Percentiles rank a stretch among this genome's conserved stretches.
phyloP scores from a whole-genome alignment of 2,888 invertebrate genomes.

The Caenorhabditis sp. region DNA sequence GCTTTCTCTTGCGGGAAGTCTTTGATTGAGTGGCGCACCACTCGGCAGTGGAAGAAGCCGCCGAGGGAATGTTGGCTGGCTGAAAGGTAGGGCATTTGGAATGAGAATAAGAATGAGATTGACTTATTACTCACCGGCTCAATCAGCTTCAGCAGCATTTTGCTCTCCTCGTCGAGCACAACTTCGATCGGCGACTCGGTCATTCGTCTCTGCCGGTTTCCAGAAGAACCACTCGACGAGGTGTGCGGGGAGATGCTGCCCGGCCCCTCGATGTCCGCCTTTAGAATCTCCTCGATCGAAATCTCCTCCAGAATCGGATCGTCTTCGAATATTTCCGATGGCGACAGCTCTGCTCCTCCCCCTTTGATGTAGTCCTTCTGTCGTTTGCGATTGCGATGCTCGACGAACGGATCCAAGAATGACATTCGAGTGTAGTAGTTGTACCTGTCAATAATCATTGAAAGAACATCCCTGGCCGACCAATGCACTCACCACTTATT shows the following conservation, averaged over 20 bases:
- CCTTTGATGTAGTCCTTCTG: constrained; percentile 16
- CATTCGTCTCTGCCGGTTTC: background rate
- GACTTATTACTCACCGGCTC: too few species aligned
- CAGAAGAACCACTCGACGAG: constrained; percentile 29
- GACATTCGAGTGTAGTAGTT: constrained; percentile 61
- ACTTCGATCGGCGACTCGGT: constrained; percentile 3
- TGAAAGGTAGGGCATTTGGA: too few species aligned
- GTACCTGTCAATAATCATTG: constrained; percentile 43
- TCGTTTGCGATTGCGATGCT: constrained; percentile 59
- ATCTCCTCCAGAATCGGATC: background rate
- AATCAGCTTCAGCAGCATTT: background rate
- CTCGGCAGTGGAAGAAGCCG: too few species aligned
- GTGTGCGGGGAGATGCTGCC: constrained; percentile 3
- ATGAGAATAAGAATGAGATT: too few species aligned
- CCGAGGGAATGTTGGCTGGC: too few species aligned
- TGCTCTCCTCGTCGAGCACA: background rate
- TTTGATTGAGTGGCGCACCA: too few species aligned
- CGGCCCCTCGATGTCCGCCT: background rate
- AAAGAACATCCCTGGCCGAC: background rate
- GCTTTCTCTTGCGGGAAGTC: too few species aligned
- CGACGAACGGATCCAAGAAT: constrained; percentile 63
- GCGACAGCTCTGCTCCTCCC: background rate
- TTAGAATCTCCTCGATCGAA: background rate
- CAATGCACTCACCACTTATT: constrained; percentile 56
- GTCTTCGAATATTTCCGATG: constrained; percentile 32